Conservation (phyloP, 64 coral and sea anemone species). For the Hydrozoanthus tunicans region DNA sequence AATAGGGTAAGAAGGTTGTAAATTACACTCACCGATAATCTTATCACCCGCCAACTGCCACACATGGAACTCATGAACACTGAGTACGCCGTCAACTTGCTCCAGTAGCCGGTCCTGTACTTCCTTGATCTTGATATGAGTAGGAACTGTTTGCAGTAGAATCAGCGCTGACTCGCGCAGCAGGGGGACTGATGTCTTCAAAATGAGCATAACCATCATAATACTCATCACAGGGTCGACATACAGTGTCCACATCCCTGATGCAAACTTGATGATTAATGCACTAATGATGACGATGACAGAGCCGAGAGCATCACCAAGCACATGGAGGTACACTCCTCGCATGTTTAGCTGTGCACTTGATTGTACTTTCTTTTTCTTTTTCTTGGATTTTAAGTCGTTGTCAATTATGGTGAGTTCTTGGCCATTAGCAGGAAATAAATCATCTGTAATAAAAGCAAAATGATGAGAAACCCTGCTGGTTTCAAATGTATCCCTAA, state of each 20-base stretch:
- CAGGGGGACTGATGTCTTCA: slow-evolving; percentile 91
- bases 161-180: slow-evolving; percentile 90
- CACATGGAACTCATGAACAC: slow-evolving; percentile 97
- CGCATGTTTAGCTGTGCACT: slow-evolving; percentile 97
- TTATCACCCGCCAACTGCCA: slow-evolving; percentile 99
- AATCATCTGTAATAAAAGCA: slow-evolving; percentile 18
- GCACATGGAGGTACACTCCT: slow-evolving; percentile 92
- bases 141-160: slow-evolving; percentile 95
- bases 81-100: slow-evolving; percentile 85
- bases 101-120: slow-evolving; percentile 89
- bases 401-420: slow-evolving; percentile 39
- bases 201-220: slow-evolving; percentile 76
- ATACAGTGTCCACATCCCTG: slow-evolving; percentile 89
- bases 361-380: slow-evolving; percentile 53
- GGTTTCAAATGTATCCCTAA: too few relatives aligned
- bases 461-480: neutral
- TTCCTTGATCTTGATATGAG: slow-evolving; percentile 95
- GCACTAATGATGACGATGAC: slow-evolving; percentile 95
- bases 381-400: neutral
- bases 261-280: slow-evolving; percentile 83
- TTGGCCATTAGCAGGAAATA: slow-evolving; percentile 26
- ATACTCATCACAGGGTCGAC: slow-evolving; percentile 97
- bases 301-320: slow-evolving; percentile 95
- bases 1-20: too few relatives aligned
- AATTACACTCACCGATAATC: slow-evolving; percentile 87